Conservation (phyloP, 2,113 vertebrate genomes). For the Tychaedon coryphoeus region DNA sequence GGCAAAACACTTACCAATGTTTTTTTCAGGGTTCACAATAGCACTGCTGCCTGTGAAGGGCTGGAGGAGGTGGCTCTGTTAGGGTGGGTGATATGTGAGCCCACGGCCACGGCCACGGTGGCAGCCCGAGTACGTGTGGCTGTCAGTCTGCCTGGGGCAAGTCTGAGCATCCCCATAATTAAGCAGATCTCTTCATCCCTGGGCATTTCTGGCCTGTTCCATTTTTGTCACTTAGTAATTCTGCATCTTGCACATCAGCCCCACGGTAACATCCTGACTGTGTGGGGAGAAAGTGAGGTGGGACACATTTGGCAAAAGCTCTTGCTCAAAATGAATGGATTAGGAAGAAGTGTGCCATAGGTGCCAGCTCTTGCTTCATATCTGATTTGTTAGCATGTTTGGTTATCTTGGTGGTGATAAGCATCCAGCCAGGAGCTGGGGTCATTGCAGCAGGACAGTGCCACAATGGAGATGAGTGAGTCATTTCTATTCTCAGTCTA, state of each 20-base stretch:
- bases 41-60: neutral
- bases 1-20: accelerated
- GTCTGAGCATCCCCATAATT: neutral
- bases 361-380: neutral
- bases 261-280: accelerated
- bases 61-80: neutral
- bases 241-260: neutral
- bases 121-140: accelerated
- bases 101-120: accelerated
- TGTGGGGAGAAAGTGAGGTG: neutral
- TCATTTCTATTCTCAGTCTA: neutral
- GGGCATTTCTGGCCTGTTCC: neutral
- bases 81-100: accelerated
- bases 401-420: neutral
- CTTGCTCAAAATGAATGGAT: neutral
- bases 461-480: neutral
- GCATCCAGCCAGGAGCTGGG: neutral
- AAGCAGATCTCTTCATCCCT: neutral
- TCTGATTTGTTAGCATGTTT: neutral
- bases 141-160: neutral
- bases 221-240: neutral
- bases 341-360: neutral
- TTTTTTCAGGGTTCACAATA: accelerated
- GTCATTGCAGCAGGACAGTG: neutral
- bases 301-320: neutral